Percentiles rank a stretch among this genome's conserved stretches.
Conservation (phyloP, 2,113 vertebrate genomes). For the Halichoerus grypus region DNA sequence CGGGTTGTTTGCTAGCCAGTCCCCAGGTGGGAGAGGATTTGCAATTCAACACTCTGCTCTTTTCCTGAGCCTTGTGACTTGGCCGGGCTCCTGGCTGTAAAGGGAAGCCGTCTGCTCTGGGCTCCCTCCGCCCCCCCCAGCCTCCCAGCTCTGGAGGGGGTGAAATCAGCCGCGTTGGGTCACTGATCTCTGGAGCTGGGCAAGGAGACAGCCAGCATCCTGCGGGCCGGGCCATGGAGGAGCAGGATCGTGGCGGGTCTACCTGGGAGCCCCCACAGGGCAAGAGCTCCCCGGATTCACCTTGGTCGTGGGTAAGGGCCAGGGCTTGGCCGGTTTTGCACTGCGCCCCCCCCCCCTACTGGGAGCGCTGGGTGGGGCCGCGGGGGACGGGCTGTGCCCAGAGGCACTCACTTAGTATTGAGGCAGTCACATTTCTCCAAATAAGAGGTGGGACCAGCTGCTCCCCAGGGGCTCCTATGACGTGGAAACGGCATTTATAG, state of each 20-base stretch:
- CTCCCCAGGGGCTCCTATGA: background rate
- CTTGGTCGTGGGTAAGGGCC: conserved; percentile 79
- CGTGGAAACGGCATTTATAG: too few relatives aligned
- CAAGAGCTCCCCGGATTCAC: conserved; percentile 57
- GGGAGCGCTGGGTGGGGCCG: fast-evolving
- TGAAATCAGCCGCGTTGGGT: background rate
- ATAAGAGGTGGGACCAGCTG: too few relatives aligned
- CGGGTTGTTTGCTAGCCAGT: background rate
- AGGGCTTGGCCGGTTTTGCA: background rate
- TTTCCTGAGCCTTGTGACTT: conserved; percentile 77
- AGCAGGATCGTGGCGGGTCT: background rate
- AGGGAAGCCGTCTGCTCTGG: conserved; percentile 18
- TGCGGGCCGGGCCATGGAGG: background rate
- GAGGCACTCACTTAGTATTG: background rate
- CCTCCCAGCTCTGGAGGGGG: background rate
- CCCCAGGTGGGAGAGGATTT: conserved; percentile 76
- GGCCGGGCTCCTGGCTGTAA: conserved; percentile 34
- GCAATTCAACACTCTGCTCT: conserved; percentile 76
- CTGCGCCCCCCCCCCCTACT: background rate
- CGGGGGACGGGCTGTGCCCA: background rate
- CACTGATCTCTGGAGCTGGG: background rate
- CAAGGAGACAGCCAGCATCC: background rate
- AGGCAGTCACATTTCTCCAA: background rate
- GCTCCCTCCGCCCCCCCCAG: background rate
- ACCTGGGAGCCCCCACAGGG: background rate